Conservation (phyloP, 2,797 vertebrate genomes). For the Onychomys arenicola region DNA sequence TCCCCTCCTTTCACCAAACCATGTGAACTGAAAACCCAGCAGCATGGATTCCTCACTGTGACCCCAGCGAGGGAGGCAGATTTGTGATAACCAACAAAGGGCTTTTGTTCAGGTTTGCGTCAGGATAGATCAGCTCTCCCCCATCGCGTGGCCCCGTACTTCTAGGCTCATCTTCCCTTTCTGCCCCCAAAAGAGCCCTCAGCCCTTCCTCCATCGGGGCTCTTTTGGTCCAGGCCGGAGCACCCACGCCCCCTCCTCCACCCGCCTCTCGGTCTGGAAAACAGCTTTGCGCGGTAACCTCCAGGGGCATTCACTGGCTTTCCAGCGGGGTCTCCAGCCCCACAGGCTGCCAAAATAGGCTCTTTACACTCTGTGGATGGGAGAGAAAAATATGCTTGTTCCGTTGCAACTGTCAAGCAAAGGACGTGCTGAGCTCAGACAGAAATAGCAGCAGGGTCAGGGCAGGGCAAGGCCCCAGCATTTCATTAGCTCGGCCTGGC, state of each 20-base stretch:
- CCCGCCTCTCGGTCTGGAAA: constrained; percentile 78
- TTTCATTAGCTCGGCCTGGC: constrained; percentile 88
- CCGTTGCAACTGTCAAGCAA: constrained; percentile 84
- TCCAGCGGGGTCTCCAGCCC: constrained; percentile 83
- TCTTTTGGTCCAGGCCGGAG: constrained; percentile 5
- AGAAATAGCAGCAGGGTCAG: constrained; percentile 89
- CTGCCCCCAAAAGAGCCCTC: constrained; percentile 22
- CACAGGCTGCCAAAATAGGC: constrained; percentile 83
- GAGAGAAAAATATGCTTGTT: constrained; percentile 85
- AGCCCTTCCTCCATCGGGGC: neutral
- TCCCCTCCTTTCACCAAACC: constrained; percentile 25
- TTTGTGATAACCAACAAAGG: constrained; percentile 76
- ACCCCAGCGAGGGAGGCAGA: constrained; percentile 67
- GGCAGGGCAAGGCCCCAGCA: constrained; percentile 87
- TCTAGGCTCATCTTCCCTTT: constrained; percentile 69
- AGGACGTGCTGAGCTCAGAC: constrained; percentile 87
- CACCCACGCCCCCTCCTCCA: neutral
- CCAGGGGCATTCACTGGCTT: constrained; percentile 79
- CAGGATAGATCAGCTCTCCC: constrained; percentile 51
- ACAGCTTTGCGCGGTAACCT: constrained; percentile 82
- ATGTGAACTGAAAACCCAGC: constrained; percentile 59
- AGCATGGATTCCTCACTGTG: constrained; percentile 67
- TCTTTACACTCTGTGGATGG: constrained; percentile 84
- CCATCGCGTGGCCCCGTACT: constrained; percentile 22
- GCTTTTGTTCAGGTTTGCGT: constrained; percentile 74